A percentile compares a stretch with the other conserved stretches of the same genome.
Conservation (phyloP, 1,140 invertebrate species). For the Zaprionus capensis region DNA sequence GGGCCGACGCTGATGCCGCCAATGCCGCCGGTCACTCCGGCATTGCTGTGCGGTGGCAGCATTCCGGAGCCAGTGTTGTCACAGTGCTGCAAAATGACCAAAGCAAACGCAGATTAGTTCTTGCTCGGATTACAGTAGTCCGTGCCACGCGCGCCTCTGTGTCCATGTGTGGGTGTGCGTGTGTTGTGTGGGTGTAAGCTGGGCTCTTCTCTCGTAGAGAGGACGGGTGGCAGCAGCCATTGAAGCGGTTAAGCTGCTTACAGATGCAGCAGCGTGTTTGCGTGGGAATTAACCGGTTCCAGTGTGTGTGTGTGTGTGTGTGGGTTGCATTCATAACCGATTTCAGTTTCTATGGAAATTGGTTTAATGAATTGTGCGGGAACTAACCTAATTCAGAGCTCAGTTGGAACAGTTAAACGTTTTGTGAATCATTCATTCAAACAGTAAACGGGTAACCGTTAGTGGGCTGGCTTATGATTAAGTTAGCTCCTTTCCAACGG, state of each 20-base stretch:
- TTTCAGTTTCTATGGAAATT: background rate
- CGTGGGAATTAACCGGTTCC: background rate
- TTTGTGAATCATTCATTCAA: background rate
- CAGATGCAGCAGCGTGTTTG: background rate
- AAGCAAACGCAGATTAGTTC: background rate
- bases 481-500: too few relatives aligned
- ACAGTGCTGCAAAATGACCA: slow-evolving; percentile 51
- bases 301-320: too few relatives aligned
- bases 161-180: background rate
- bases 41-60: slow-evolving; percentile 67
- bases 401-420: background rate
- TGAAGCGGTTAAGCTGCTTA: slow-evolving; percentile 1
- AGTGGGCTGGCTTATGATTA: too few relatives aligned
- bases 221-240: background rate
- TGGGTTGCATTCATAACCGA: background rate
- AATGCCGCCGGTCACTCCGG: slow-evolving; percentile 67
- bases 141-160: background rate
- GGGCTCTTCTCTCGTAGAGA: background rate
- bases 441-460: too few relatives aligned
- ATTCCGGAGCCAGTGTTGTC: slow-evolving; percentile 57
- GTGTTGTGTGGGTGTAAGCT: slow-evolving; percentile 1
- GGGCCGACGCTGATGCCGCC: slow-evolving; percentile 68
- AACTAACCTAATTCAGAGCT: background rate
- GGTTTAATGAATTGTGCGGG: background rate
- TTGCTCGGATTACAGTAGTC: background rate